Evolutionary conservation across 2,797 vertebrate genomes (phyloP).

Genomic region (Kryptolebias ocellatus): DNA sequence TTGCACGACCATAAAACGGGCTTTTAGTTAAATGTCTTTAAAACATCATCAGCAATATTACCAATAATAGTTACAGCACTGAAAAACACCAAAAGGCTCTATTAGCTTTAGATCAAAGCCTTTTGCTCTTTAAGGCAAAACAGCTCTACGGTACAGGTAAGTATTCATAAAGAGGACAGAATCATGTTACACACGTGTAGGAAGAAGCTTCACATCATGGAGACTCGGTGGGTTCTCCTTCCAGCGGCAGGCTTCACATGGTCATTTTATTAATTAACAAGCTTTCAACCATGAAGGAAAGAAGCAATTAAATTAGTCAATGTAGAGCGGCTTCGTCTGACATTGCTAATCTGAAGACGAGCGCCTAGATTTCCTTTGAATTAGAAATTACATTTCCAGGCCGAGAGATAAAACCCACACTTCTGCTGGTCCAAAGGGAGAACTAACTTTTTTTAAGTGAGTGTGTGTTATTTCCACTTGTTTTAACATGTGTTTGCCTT

Average conservation of each 20-base stretch:
- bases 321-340: not conserved
- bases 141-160: not conserved
- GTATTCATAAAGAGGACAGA: not conserved
- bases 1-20: no score
- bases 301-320: slow-evolving; percentile 12
- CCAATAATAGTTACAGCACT: not conserved
- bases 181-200: not conserved
- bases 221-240: slow-evolving; percentile 33
- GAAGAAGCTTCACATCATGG: not conserved
- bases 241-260: slow-evolving; percentile 15
- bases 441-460: slow-evolving; percentile 35
- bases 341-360: slow-evolving; percentile 10
- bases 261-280: slow-evolving; percentile 43
- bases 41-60: no score
- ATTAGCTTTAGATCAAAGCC: not conserved
- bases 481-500: slow-evolving; percentile 20
- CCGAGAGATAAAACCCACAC: not conserved
- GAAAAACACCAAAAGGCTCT: not conserved
- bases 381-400: slow-evolving; percentile 5
- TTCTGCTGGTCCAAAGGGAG: slow-evolving; percentile 20
- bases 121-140: not conserved
- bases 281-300: slow-evolving; percentile 4
- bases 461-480: slow-evolving; percentile 41
- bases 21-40: no score
- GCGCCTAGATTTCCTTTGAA: not conserved